Percentiles rank a stretch among this genome's conserved stretches.
These are phyloP conservation scores for Vombatus ursinus DNA, from an alignment of 2,113 vertebrate genomes.

Conservation along the genomic window DNA sequence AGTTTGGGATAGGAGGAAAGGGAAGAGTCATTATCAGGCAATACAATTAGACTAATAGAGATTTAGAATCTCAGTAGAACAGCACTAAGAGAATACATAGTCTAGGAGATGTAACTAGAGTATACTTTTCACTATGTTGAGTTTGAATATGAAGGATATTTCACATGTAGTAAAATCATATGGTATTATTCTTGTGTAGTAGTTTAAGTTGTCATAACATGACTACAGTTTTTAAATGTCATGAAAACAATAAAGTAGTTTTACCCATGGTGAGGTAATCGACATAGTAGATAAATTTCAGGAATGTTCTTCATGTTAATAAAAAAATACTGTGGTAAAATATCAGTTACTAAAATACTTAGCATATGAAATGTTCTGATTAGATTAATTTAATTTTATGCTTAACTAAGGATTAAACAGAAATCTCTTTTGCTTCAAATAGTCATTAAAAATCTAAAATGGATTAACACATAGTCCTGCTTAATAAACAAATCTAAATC, in stretches of 20 bases:
- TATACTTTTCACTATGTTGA: constrained; percentile 44
- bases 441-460: background rate
- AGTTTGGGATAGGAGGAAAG: constrained; percentile 18
- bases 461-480: background rate
- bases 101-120: constrained; percentile 22
- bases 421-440: constrained; percentile 2
- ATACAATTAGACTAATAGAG: constrained; percentile 4
- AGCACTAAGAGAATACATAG: constrained; percentile 14
- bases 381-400: constrained; percentile 46
- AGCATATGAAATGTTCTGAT: constrained; percentile 6
- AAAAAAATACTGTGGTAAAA: constrained; percentile 32
- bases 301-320: constrained; percentile 19
- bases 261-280: background rate
- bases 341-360: background rate
- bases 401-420: constrained; percentile 32
- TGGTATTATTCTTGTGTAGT: constrained; percentile 26
- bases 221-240: constrained; percentile 41
- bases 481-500: constrained; percentile 42
- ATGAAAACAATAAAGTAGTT: background rate
- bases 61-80: background rate
- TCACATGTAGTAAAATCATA: constrained; percentile 35
- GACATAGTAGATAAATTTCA: constrained; percentile 37
- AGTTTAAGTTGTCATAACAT: constrained; percentile 19
- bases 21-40: constrained; percentile 30
- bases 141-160: constrained; percentile 50